Percentiles rank a stretch among this genome's conserved stretches.
These are phyloP conservation scores for Actinia equina DNA, from an alignment of 64 coral and sea anemone species.

Conservation along the genomic window DNA sequence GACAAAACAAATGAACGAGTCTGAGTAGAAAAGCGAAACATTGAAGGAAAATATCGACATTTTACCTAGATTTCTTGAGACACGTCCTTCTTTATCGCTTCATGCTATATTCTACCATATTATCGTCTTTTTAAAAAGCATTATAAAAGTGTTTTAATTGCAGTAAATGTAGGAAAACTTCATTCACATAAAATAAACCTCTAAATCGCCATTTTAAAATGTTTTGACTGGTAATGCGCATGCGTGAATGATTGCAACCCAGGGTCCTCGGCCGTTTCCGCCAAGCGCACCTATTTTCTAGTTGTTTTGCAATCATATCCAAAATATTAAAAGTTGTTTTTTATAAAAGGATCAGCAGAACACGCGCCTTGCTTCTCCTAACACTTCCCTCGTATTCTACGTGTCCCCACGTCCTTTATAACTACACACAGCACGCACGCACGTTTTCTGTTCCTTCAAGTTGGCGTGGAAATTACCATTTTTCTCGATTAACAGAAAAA, in stretches of 20 bases:
- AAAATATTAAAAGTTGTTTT: no score
- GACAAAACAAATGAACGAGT: not conserved
- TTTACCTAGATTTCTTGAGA: not conserved
- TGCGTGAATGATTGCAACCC: not conserved
- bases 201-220: not conserved
- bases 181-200: not conserved
- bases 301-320: no score
- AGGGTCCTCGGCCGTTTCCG: no score
- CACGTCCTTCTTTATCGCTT: not conserved
- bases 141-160: not conserved
- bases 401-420: no score
- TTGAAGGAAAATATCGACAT: not conserved
- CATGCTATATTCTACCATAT: not conserved
- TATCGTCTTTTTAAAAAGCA: not conserved
- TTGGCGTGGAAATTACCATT: no score
- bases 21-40: not conserved
- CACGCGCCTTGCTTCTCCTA: no score
- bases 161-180: not conserved
- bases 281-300: no score
- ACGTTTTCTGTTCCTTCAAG: no score
- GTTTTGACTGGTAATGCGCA: not conserved
- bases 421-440: no score
- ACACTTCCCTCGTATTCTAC: no score
- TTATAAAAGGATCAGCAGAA: no score
- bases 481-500: no score